A percentile compares a stretch with the other conserved stretches of the same genome.
Evolutionary conservation across 2,797 vertebrate genomes (phyloP).

Genomic region (Tokudaia muenninki): DNA sequence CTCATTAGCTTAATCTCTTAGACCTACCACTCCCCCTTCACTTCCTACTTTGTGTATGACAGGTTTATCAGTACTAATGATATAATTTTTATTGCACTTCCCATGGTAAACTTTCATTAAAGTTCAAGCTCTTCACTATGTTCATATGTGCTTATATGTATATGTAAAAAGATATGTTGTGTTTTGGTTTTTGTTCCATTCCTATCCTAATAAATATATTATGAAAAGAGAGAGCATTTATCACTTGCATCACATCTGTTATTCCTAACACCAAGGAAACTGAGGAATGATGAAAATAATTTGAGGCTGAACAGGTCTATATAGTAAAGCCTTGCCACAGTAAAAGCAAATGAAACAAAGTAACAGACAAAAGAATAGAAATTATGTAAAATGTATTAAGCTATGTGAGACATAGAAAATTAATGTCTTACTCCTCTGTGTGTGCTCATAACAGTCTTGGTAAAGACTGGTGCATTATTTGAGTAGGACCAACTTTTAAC

Average conservation of each 20-base stretch:
- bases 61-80: not conserved
- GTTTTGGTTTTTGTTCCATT: not conserved
- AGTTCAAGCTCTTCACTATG: not conserved
- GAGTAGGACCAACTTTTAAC: not conserved
- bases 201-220: not conserved
- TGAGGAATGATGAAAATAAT: not conserved
- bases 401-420: not conserved
- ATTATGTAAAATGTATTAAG: not conserved
- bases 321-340: not conserved
- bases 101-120: not conserved
- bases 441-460: not conserved
- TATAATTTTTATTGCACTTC: not conserved
- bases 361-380: too few relatives aligned
- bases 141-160: not conserved
- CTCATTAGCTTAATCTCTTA: not conserved
- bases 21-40: too few relatives aligned
- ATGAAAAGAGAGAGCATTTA: not conserved
- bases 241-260: not conserved
- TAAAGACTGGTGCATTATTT: not conserved
- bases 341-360: not conserved
- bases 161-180: not conserved
- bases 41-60: not conserved
- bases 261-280: not conserved
- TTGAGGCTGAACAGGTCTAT: too few relatives aligned
- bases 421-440: not conserved